Percentiles rank a stretch among this genome's conserved stretches.
Evolutionary conservation across 2,888 invertebrate species (phyloP).

Genomic region (Sphaerophoria rueppellii): DNA sequence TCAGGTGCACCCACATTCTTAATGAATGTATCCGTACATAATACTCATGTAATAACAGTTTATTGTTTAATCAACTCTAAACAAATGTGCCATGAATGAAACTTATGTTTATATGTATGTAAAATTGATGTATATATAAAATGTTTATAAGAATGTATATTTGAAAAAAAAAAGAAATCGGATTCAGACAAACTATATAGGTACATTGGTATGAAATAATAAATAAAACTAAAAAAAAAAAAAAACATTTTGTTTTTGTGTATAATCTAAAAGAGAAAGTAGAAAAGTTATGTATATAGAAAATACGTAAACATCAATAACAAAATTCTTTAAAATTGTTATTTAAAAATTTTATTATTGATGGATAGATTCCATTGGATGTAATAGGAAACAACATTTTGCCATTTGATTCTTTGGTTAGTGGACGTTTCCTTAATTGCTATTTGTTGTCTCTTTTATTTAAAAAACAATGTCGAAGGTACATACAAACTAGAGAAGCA

Average conservation of each 20-base stretch:
- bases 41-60: slow-evolving; percentile 34
- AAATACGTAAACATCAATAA: slow-evolving; percentile 56
- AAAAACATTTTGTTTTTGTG: slow-evolving; percentile 29
- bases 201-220: too few species aligned
- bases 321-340: slow-evolving; percentile 52
- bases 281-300: too few species aligned
- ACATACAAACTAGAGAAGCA: slow-evolving; percentile 50
- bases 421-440: slow-evolving; percentile 55
- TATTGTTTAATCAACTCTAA: too few species aligned
- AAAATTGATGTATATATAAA: too few species aligned
- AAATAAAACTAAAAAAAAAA: slow-evolving; percentile 15
- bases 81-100: too few species aligned
- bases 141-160: too few species aligned
- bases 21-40: slow-evolving; percentile 32
- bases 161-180: slow-evolving; percentile 38
- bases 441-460: slow-evolving; percentile 16
- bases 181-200: slow-evolving; percentile 67
- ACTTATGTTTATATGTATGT: too few species aligned
- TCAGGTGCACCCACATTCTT: slow-evolving; percentile 40
- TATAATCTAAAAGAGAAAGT: background rate
- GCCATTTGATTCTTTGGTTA: slow-evolving; percentile 69
- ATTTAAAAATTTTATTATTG: slow-evolving; percentile 61
- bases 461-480: slow-evolving; percentile 27
- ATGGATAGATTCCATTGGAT: slow-evolving; percentile 71
- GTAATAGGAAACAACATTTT: slow-evolving; percentile 72